Evolutionary conservation across 2,797 vertebrate species (phyloP).

Genomic region (Clarias pachynema): DNA sequence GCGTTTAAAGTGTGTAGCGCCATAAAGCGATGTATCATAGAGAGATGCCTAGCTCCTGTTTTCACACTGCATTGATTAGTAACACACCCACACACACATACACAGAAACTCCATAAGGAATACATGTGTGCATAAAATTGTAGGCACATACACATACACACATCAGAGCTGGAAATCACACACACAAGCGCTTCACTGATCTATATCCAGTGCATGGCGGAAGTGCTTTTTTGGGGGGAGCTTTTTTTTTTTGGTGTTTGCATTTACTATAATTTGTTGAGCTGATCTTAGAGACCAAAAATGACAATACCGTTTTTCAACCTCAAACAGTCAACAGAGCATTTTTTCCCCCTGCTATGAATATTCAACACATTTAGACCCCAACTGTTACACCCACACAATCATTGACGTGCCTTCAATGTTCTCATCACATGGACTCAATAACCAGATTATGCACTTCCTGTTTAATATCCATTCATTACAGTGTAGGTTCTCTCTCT

Average conservation of each 20-base stretch:
- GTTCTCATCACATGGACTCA: background rate
- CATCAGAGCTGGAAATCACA: constrained; percentile 56
- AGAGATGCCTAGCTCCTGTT: constrained; percentile 40
- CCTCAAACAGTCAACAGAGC: background rate
- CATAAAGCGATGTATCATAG: constrained; percentile 53
- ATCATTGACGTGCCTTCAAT: background rate
- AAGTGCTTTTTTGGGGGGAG: background rate
- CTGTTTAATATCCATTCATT: background rate
- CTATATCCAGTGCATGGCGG: background rate
- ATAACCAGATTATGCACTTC: background rate
- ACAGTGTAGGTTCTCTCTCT: background rate
- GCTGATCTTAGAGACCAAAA: background rate
- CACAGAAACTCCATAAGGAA: background rate
- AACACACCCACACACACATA: constrained; percentile 39
- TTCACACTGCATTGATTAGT: constrained; percentile 54
- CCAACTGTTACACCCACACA: background rate
- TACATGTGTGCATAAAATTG: constrained; percentile 28
- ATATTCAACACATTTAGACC: background rate
- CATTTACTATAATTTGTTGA: background rate
- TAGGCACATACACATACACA: constrained; percentile 26
- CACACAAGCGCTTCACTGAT: background rate
- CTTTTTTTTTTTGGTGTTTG: background rate
- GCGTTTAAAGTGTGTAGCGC: constrained; percentile 50
- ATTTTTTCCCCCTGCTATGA: constrained; percentile 6
- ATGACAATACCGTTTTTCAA: background rate